A percentile compares a stretch with the other conserved stretches of the same genome.
These are phyloP conservation scores for Plagodis pulveraria DNA, from an alignment of 2,888 invertebrate genomes.

Conservation along the genomic window DNA sequence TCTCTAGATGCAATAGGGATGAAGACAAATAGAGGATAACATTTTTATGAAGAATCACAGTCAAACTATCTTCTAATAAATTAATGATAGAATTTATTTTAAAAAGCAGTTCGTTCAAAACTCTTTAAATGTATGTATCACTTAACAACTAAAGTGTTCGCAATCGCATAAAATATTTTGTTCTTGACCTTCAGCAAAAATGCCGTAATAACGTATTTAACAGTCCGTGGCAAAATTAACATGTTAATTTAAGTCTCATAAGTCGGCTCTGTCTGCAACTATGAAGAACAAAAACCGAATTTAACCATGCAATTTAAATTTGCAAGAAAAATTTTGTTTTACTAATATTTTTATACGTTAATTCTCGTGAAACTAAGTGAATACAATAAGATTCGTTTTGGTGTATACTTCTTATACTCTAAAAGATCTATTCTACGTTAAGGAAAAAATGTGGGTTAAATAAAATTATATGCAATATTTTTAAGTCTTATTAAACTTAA, in stretches of 20 bases:
- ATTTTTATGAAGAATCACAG: no score
- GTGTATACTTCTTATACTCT: neutral
- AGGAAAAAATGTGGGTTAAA: no score
- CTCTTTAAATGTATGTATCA: constrained; percentile 1
- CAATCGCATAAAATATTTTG: constrained; percentile 15
- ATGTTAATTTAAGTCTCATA: constrained; percentile 21
- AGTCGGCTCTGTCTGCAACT: constrained; percentile 12
- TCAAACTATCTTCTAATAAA: no score
- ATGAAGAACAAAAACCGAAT: constrained; percentile 5
- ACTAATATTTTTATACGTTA: neutral
- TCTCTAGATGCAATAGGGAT: no score
- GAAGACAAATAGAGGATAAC: no score
- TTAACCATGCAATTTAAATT: constrained; percentile 6
- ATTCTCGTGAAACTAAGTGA: neutral
- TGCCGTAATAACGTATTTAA: constrained; percentile 29
- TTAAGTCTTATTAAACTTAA: no score
- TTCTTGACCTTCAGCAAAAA: constrained; percentile 33
- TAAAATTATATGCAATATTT: no score
- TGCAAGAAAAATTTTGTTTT: neutral
- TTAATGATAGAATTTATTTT: no score
- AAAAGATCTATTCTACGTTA: no score
- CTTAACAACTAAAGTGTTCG: constrained; percentile 16
- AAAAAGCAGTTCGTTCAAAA: no score
- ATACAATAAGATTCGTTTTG: neutral
- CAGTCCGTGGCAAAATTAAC: constrained; percentile 19